Evolutionary conservation across 2,113 vertebrate genomes (phyloP).

Genomic region (Columbina picui): DNA sequence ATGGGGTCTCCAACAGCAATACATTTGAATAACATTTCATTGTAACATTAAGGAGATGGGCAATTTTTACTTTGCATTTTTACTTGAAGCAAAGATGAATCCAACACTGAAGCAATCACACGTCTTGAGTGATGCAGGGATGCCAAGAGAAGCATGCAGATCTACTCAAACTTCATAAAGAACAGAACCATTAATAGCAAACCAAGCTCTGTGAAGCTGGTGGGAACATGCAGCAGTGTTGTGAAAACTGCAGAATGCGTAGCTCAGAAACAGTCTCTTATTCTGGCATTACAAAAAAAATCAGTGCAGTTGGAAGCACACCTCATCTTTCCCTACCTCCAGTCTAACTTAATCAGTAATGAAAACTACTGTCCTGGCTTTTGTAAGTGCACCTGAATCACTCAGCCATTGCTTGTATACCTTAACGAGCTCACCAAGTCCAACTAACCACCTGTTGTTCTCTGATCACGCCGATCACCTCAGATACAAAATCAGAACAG

Average conservation of each 20-base stretch:
- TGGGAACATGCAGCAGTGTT: fast-evolving
- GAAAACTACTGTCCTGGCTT: not conserved
- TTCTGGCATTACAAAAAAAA: not conserved
- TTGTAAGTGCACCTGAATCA: not conserved
- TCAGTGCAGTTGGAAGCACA: fast-evolving
- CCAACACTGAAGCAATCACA: not conserved
- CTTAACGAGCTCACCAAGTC: not conserved
- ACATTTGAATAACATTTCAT: not conserved
- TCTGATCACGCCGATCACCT: not conserved
- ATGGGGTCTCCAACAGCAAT: not conserved
- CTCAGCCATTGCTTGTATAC: not conserved
- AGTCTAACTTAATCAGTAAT: not conserved
- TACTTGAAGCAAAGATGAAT: not conserved
- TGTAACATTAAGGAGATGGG: not conserved
- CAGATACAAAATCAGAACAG: not conserved
- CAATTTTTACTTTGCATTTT: not conserved
- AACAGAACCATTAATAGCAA: not conserved
- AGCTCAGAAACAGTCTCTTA: not conserved
- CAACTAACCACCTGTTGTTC: not conserved
- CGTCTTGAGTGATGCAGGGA: not conserved
- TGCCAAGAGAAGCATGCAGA: not conserved
- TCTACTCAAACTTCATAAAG: not conserved
- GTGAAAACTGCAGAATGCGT: not conserved
- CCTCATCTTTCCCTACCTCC: not conserved
- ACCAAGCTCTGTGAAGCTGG: not conserved